Base-by-base conservation (phyloP, 1,140 invertebrate genomes). In the Paraescarpia echinospica region DNA sequence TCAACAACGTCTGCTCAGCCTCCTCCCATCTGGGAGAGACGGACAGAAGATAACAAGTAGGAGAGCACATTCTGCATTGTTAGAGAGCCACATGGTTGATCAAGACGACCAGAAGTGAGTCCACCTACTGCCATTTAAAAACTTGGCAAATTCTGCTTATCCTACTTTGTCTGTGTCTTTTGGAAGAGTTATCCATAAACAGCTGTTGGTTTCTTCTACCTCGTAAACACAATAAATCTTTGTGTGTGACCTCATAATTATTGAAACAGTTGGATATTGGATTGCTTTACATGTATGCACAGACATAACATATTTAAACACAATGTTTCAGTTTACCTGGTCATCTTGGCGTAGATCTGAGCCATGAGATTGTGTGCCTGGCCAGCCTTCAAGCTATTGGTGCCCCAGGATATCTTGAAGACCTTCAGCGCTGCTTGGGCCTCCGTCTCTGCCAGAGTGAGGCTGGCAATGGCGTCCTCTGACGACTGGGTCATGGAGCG, bases 291-390 rank as follows among this genome's bases (percentile, higher is more conserved):
- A 51, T 51, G 48, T 51, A 51, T 8, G n/a, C n/a, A n/a, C n/a
- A 41, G 4, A 41, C 41, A 41, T 41, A 12, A 41, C 41, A 41
- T 41, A 12, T 41, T 12, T 12, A 41, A 41, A 41, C 8, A 77
- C 59, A 77, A 77, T 5, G 27, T 77, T 77, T 51, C 14, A 51
- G 92, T 93, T 91, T 94, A 96, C 95, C 94, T 94, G 92, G 95
- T 94, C 95, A 95, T 95, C 93, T 95, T 95, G 35, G 94, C 94
- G 93, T 95, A 95, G 90, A 96, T 94, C 93, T 96, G 94, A 1
- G 94, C 95, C 34, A 95, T 93, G 12, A 95, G 94, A 12, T 93
- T 92, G 92, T 94, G 93, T 35, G 95, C 93, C 93, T 95, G 94
- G 9, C 94, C 94, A n/a, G 94, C 94, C 59, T 94, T 93, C 8